Percentiles rank a stretch among this genome's conserved stretches.
Evolutionary conservation across 2,797 vertebrate genomes (phyloP).

Genomic region (Phoxinus dragarum): DNA sequence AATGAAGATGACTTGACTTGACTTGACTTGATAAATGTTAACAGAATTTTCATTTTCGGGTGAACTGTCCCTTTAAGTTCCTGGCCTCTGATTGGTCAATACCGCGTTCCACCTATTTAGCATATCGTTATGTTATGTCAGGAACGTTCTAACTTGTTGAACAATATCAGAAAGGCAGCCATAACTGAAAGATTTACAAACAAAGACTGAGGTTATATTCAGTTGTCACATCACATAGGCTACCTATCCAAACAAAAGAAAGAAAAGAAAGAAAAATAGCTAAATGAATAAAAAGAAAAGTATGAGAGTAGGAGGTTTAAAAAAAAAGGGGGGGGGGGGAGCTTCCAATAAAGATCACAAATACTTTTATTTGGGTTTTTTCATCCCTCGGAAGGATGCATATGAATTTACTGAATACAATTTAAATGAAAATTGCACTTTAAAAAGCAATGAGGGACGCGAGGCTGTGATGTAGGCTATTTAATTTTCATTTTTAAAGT

Average conservation of each 20-base stretch:
- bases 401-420: background rate
- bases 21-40: too few species aligned
- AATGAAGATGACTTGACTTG: too few species aligned
- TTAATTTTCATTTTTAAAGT: background rate
- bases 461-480: background rate
- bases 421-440: background rate
- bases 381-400: too few species aligned
- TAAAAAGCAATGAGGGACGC: background rate
- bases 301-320: too few species aligned
- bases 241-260: too few species aligned
- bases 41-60: too few species aligned
- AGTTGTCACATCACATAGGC: too few species aligned
- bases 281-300: background rate
- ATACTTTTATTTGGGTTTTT: background rate
- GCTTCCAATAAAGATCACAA: background rate
- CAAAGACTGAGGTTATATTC: too few species aligned
- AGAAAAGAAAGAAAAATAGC: too few species aligned
- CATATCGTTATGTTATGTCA: background rate
- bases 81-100: slow-evolving; percentile 3
- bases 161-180: too few species aligned
- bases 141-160: background rate
- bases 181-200: too few species aligned
- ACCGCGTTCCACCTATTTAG: background rate
- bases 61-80: background rate
- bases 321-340: too few species aligned